Evolutionary conservation across 2,113 vertebrate genomes (phyloP), one percentile per base, ranked within the genome.

Genomic region (Etheostoma cragini): DNA sequence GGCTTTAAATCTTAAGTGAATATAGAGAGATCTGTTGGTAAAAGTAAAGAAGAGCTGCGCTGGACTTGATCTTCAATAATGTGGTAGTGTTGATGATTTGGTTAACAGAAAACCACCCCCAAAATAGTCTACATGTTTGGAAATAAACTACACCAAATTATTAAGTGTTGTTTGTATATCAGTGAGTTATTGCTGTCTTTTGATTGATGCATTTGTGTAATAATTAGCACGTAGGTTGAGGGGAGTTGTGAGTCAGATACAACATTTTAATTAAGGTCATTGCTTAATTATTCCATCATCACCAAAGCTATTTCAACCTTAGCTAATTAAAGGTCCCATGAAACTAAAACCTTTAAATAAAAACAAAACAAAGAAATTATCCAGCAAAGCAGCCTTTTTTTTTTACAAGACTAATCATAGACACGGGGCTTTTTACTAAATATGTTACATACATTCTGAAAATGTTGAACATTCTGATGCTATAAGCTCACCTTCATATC

Each of bases 101-200:
- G 14, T 38, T 16, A 0, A 64, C 69, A 63, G 22, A 62, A 52
- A 14, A 52, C 0, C 26, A 46, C n/a, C n/a, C 21, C 16, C 8
- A 61, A 68, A 76, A 60, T 4, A 50, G 56, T 24, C 45, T 63
- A 21, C 5, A 56, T 46, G 33, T 69, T 50, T 66, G 56, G 16
- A 71, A 80, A 74, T 33, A 53, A 64, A 65, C n/a, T 33, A 19
- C 24, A 56, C 7, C 21, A 21, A 45, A 63, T 72, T 21, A 71
- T 64, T 21, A 64, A 13, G 11, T 68, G 52, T 42, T 19, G n/a
- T 24, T 58, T 45, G 16, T 53, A 26, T 73, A 11, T 46, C 13
- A 47, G 16, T 38, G 35, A 64, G 70, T 63, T 79, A 38, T 42
- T 8, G 12, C 4, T 17, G 14, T 17, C 10, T 21, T 30, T 21